Percentiles rank a stretch among this genome's conserved stretches.
Conservation (phyloP, 2,797 vertebrate genomes). For the Acestrorhynchus altus region DNA sequence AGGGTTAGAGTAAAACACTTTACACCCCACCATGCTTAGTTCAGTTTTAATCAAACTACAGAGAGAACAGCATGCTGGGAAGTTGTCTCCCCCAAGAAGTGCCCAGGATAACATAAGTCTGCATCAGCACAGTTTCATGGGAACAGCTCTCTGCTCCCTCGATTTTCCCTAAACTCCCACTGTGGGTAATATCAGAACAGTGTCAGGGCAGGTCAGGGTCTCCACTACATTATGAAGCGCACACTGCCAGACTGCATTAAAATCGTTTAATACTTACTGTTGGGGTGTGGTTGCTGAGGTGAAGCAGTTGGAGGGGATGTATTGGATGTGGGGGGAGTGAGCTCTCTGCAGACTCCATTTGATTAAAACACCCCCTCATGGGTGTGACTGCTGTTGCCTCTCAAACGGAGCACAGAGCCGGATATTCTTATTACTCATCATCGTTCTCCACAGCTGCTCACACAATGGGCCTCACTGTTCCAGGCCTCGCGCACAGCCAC, state of each 20-base stretch:
- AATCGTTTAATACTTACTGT: slow-evolving; percentile 80
- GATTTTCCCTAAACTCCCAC: slow-evolving; percentile 70
- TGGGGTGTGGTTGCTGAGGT: slow-evolving; percentile 82
- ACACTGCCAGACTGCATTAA: slow-evolving; percentile 69
- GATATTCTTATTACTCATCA: slow-evolving; percentile 73
- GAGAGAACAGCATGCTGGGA: slow-evolving; percentile 74
- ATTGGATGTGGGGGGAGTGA: slow-evolving; percentile 62
- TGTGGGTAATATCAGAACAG: slow-evolving; percentile 80
- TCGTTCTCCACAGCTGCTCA: slow-evolving; percentile 62
- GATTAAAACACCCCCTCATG: slow-evolving; percentile 79
- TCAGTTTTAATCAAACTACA: slow-evolving; percentile 78
- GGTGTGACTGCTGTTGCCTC: slow-evolving; percentile 68
- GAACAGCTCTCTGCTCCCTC: slow-evolving; percentile 69
- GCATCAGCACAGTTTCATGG: slow-evolving; percentile 62
- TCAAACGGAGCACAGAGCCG: slow-evolving; percentile 65
- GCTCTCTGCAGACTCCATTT: slow-evolving; percentile 72
- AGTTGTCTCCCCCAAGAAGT: slow-evolving; percentile 67
- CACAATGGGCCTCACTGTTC: slow-evolving; percentile 61
- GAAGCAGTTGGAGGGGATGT: slow-evolving; percentile 69
- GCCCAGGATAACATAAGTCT: slow-evolving; percentile 77
- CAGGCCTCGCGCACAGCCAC: slow-evolving; percentile 54
- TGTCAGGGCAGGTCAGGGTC: slow-evolving; percentile 73
- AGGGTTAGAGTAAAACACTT: slow-evolving; percentile 59
- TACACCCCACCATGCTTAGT: slow-evolving; percentile 66
- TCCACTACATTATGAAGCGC: slow-evolving; percentile 73